phyloP scores from a whole-genome alignment of 1,140 invertebrate species.

The Saxidomus purpurata region DNA sequence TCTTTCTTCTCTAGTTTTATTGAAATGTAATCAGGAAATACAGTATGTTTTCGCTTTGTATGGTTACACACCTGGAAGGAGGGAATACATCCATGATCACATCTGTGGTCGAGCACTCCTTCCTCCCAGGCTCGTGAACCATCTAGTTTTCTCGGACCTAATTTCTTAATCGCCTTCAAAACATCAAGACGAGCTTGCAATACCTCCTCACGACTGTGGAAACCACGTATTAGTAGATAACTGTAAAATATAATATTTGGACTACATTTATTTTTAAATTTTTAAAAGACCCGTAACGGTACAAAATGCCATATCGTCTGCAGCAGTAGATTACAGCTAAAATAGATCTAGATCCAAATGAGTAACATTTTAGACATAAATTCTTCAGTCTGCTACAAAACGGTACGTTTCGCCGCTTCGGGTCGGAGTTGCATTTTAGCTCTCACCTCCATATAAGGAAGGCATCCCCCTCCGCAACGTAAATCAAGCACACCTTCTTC shows the following conservation, averaged over 20 bases:
- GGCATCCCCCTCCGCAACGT: conserved; percentile 77
- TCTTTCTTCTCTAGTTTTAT: no score
- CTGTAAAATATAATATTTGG: conserved; percentile 56
- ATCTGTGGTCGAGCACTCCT: conserved; percentile 77
- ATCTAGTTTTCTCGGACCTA: conserved; percentile 72
- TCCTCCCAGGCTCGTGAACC: conserved; percentile 60
- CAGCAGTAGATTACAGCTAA: no score
- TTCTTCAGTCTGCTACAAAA: not conserved
- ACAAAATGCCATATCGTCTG: no score
- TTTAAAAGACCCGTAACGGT: no score
- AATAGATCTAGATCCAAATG: no score
- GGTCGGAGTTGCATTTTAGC: not conserved
- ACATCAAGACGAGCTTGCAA: conserved; percentile 76
- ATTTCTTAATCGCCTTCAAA: conserved; percentile 72
- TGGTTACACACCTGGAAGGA: conserved; percentile 78
- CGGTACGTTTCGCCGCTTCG: no score
- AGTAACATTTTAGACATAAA: no score
- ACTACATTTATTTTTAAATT: not conserved
- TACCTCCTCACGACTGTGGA: conserved; percentile 79
- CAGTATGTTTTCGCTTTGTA: no score
- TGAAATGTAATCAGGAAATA: no score
- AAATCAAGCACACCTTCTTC: conserved; percentile 74
- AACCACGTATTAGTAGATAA: conserved; percentile 79
- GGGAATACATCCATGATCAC: conserved; percentile 81
- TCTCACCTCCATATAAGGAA: conserved; percentile 80